Evolutionary conservation across 2,797 vertebrate species (phyloP).

Genomic region (Chaunax sp.): DNA sequence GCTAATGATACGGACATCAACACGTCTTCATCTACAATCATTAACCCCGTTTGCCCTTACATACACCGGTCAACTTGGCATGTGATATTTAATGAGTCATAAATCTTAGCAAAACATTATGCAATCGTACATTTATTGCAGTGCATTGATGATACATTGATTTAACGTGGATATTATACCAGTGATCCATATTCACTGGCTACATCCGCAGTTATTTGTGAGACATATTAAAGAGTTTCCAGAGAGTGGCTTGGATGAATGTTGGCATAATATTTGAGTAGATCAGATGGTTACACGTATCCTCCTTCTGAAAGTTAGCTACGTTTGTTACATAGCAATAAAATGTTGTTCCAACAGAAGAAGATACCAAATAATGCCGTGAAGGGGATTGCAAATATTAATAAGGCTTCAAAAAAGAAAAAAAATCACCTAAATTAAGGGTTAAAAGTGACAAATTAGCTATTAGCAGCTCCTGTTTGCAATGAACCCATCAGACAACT

Average conservation of each 20-base stretch:
- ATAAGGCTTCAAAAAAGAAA: too few species aligned
- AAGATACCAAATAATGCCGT: not conserved
- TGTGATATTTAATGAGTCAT: slow-evolving; percentile 1
- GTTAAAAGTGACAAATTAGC: not conserved
- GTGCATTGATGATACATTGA: not conserved
- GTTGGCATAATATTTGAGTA: not conserved
- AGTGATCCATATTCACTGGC: not conserved
- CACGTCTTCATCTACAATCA: slow-evolving; percentile 1
- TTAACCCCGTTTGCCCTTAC: slow-evolving; percentile 8
- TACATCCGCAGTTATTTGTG: not conserved
- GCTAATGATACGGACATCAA: slow-evolving; percentile 3
- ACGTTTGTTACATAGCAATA: not conserved
- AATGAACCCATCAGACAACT: not conserved
- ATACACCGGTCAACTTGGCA: not conserved
- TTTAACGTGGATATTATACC: slow-evolving; percentile 9
- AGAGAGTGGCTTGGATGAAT: not conserved
- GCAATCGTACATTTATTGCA: slow-evolving; percentile 15
- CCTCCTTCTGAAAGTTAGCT: not conserved
- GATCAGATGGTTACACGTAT: not conserved
- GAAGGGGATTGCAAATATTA: too few species aligned
- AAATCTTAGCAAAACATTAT: not conserved
- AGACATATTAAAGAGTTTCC: slow-evolving; percentile 4
- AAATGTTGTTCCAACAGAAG: not conserved
- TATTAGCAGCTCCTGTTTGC: not conserved
- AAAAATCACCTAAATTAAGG: not conserved